phyloP scores from a whole-genome alignment of 2,797 vertebrate genomes.

The Chelon labrosus region DNA sequence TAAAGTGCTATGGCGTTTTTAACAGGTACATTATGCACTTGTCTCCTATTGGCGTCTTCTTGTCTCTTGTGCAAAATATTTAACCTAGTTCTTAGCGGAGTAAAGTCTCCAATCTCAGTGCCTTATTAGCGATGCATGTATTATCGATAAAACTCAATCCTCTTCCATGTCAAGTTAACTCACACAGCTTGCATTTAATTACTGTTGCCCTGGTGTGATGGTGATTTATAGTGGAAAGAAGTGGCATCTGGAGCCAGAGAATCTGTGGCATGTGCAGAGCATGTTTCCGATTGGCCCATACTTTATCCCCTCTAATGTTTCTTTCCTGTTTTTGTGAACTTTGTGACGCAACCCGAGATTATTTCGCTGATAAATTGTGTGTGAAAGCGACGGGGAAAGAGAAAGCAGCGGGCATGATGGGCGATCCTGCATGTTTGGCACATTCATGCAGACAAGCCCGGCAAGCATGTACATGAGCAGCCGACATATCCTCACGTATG shows the following conservation, averaged over 20 bases:
- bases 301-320: constrained; percentile 47
- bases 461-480: not conserved
- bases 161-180: constrained; percentile 58
- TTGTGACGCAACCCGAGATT: constrained; percentile 52
- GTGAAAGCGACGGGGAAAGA: constrained; percentile 1
- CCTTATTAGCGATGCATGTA: constrained; percentile 43
- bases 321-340: constrained; percentile 62
- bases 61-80: constrained; percentile 24
- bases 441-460: not conserved
- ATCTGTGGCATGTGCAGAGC: constrained; percentile 73
- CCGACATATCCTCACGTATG: not conserved
- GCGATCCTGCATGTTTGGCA: constrained; percentile 10
- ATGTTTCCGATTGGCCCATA: constrained; percentile 61
- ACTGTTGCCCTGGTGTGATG: constrained; percentile 50
- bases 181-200: constrained; percentile 62
- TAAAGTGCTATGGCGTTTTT: constrained; percentile 25
- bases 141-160: constrained; percentile 52
- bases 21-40: constrained; percentile 39
- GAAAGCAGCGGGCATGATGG: not conserved
- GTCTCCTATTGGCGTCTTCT: constrained; percentile 30
- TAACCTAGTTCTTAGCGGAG: constrained; percentile 38
- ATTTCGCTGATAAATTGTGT: constrained; percentile 49
- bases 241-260: constrained; percentile 62
- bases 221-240: constrained; percentile 61
- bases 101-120: constrained; percentile 24